Conservation (phyloP, 2,888 invertebrate species). For the Pristionchus maxplancki region DNA sequence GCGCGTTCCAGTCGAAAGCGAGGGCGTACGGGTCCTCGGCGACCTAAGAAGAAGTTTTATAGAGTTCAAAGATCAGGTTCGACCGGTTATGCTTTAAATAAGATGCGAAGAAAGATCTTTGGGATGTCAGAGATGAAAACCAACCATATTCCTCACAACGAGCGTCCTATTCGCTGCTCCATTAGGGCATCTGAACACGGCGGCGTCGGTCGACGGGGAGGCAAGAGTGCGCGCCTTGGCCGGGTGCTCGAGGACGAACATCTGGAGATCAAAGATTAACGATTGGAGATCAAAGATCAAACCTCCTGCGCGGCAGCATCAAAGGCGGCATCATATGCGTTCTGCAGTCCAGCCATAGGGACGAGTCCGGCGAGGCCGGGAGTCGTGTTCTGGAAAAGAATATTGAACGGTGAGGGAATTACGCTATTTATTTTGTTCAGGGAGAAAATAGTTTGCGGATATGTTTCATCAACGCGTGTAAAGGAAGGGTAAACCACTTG, state of each 20-base stretch:
- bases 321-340: constrained; percentile 92
- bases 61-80: constrained; percentile 56
- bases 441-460: not conserved
- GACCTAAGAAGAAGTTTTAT: constrained; percentile 53
- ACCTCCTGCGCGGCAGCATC: constrained; percentile 83
- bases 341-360: constrained; percentile 79
- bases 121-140: no score
- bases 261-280: constrained; percentile 51
- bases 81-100: no score
- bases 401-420: no score
- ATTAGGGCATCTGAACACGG: constrained; percentile 49
- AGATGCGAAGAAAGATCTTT: no score
- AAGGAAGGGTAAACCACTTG: not conserved
- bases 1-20: constrained; percentile 96
- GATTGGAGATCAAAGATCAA: not conserved
- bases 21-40: constrained; percentile 90
- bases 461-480: not conserved
- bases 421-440: no score
- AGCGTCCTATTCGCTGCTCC: constrained; percentile 29
- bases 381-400: constrained; percentile 57
- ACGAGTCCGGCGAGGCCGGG: constrained; percentile 81
- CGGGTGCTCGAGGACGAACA: constrained; percentile 80
- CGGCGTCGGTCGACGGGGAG: constrained; percentile 69
- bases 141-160: constrained; percentile 44
- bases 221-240: constrained; percentile 73